Evolutionary conservation across 1,140 invertebrate species (phyloP).

Genomic region (Tribolium castaneum): DNA sequence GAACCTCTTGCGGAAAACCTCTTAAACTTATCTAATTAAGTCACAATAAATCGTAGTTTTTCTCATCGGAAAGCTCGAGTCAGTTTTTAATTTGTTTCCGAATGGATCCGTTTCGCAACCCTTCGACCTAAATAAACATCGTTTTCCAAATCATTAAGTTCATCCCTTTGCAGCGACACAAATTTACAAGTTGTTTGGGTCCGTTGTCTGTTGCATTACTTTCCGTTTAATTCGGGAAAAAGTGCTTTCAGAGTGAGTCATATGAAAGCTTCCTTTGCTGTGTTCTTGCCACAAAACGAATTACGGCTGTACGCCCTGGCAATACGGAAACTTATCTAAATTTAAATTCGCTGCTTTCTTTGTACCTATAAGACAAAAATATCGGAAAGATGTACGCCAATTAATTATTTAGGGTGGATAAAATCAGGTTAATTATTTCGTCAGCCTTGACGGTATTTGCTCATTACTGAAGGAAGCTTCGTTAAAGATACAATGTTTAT

Average conservation of each 20-base stretch:
- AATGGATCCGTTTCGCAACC: no score
- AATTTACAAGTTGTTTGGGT: neutral
- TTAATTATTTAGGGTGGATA: neutral
- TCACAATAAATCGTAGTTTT: neutral
- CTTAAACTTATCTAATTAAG: neutral
- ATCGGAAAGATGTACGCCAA: neutral
- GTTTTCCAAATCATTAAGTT: conserved; percentile 20
- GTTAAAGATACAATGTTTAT: conserved; percentile 14
- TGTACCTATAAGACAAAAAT: no score
- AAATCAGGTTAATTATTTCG: conserved; percentile 6
- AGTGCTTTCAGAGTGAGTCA: neutral
- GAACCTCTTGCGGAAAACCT: neutral
- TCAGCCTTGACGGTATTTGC: conserved; percentile 8
- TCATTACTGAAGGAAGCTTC: conserved; percentile 15
- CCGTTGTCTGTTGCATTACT: neutral
- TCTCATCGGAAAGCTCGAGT: no score
- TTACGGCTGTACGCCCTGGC: neutral
- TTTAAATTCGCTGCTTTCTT: neutral
- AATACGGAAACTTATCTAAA: neutral
- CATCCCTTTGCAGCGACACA: neutral
- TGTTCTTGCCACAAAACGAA: neutral
- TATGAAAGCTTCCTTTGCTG: neutral
- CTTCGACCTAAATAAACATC: neutral
- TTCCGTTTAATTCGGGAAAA: neutral
- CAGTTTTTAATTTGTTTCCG: no score